Percentiles rank a stretch among this genome's conserved stretches.
phyloP scores from a whole-genome alignment of 1,140 invertebrate species.

The Diprion similis region DNA sequence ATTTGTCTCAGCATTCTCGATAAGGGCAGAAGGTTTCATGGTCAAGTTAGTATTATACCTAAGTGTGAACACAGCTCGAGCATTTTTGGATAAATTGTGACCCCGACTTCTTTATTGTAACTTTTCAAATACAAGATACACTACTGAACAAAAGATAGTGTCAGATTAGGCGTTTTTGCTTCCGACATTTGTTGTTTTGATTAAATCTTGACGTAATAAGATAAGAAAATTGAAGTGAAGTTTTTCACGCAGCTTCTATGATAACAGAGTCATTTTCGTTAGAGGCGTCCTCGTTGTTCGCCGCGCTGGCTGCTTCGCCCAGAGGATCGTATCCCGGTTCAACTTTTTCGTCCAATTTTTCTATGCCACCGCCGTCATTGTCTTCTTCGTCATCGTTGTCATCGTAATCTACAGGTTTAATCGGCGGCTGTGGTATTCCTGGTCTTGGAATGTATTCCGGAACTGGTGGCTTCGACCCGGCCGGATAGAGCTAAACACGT shows the following conservation, averaged over 20 bases:
- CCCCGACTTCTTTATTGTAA: too few species aligned
- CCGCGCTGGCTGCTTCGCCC: slow-evolving; percentile 14
- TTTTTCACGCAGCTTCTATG: slow-evolving; percentile 34
- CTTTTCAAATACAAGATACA: too few species aligned
- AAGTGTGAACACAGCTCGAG: too few species aligned
- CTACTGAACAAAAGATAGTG: too few species aligned
- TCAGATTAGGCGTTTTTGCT: too few species aligned
- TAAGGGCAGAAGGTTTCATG: too few species aligned
- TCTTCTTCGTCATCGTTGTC: slow-evolving; percentile 27
- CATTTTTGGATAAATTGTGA: too few species aligned
- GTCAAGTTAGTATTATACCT: too few species aligned
- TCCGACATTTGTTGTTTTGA: too few species aligned
- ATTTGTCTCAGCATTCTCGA: too few species aligned
- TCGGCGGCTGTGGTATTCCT: slow-evolving; percentile 18
- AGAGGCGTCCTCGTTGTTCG: neutral
- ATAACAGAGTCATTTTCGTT: slow-evolving; percentile 37
- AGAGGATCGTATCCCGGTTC: slow-evolving; percentile 25
- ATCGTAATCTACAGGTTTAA: slow-evolving; percentile 6
- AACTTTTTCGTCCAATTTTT: slow-evolving; percentile 45
- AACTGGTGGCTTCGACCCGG: slow-evolving; percentile 25
- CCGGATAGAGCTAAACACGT: slow-evolving; percentile 27
- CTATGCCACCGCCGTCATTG: slow-evolving; percentile 24
- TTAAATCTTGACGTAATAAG: too few species aligned
- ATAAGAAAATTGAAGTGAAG: too few species aligned
- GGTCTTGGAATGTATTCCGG: neutral